These are phyloP conservation scores for Euplexia lucipara DNA, from an alignment of 2,888 invertebrate species.

Conservation along the genomic window DNA sequence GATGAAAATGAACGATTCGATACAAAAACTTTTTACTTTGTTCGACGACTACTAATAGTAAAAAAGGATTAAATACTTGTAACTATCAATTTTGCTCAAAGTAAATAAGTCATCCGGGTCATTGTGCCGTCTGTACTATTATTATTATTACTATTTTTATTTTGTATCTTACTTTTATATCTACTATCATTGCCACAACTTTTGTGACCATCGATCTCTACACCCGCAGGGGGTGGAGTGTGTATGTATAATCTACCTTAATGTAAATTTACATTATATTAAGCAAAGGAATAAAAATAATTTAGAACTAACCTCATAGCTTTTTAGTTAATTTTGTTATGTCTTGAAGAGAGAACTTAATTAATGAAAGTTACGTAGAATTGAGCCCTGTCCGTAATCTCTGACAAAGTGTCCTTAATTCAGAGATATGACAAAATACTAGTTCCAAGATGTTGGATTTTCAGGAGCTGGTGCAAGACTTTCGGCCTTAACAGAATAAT, in stretches of 20 bases:
- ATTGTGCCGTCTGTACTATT: too few relatives aligned
- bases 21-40: neutral
- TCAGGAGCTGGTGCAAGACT: too few relatives aligned
- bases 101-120: too few relatives aligned
- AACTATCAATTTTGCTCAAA: too few relatives aligned
- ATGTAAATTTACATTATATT: constrained; percentile 8
- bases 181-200: constrained; percentile 7
- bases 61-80: too few relatives aligned
- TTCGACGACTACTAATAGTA: too few relatives aligned
- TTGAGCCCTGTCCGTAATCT: neutral
- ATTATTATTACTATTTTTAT: too few relatives aligned
- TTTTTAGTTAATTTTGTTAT: constrained; percentile 19
- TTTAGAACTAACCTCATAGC: neutral
- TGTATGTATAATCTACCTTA: neutral
- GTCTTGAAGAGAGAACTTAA: neutral
- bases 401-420: neutral
- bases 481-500: too few relatives aligned
- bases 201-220: neutral
- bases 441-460: too few relatives aligned
- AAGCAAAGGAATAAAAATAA: neutral
- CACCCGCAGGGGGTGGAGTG: neutral
- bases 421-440: neutral
- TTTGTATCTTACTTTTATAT: constrained; percentile 18
- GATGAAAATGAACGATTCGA: neutral
- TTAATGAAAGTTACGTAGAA: neutral